Evolutionary conservation across 2,888 invertebrate genomes (phyloP).

Genomic region (Drosophila greeni): DNA sequence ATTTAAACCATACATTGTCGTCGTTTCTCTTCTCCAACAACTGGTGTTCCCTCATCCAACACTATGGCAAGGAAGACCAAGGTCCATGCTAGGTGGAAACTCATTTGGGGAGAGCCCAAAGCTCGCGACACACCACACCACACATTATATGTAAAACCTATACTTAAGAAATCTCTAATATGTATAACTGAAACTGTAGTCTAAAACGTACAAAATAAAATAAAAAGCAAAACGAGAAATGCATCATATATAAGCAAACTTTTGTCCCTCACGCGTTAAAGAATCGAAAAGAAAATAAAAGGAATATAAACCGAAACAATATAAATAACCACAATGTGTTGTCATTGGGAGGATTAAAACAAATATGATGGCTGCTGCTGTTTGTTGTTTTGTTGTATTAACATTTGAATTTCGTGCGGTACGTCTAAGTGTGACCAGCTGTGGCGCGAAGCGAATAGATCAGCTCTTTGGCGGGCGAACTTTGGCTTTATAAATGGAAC

Average conservation of each 20-base stretch:
- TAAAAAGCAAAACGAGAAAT: constrained; percentile 12
- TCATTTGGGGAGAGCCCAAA: not conserved
- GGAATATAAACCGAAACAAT: constrained; percentile 26
- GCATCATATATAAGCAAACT: constrained; percentile 35
- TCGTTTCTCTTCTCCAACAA: not conserved
- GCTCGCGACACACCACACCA: constrained; percentile 8
- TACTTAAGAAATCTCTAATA: constrained; percentile 25
- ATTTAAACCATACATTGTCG: not conserved
- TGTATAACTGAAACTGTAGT: constrained; percentile 36
- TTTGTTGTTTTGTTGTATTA: too few species aligned
- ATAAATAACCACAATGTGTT: not conserved
- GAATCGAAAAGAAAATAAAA: constrained; percentile 39
- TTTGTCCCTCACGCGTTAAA: constrained; percentile 37
- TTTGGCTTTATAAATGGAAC: not conserved
- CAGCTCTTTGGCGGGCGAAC: not conserved
- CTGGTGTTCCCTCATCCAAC: not conserved
- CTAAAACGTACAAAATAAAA: constrained; percentile 40
- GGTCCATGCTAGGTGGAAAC: constrained; percentile 12
- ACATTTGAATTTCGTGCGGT: too few species aligned
- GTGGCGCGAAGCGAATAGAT: not conserved
- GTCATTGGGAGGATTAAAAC: too few species aligned
- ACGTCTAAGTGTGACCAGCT: not conserved
- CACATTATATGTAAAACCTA: constrained; percentile 27
- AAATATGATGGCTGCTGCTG: too few species aligned
- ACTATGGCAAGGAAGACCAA: constrained; percentile 11